Base-by-base conservation (phyloP, 1,140 invertebrate species). In the Aphaenogaster rudis region DNA sequence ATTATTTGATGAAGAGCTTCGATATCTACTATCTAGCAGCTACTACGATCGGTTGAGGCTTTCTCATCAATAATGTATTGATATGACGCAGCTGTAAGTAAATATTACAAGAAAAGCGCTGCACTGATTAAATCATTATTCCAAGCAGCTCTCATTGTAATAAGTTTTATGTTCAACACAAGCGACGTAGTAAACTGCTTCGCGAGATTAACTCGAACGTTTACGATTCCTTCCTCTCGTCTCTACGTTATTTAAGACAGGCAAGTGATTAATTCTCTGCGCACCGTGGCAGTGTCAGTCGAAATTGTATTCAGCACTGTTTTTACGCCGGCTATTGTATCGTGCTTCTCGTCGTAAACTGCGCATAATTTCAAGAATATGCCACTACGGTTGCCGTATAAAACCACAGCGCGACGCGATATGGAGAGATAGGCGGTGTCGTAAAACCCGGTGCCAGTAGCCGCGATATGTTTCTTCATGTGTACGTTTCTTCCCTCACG, bases 361-460 rank as follows among this genome's bases (percentile, higher is more conserved):
- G 71, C 79, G 79, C 72, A 71, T 89, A 89, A 89, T 89, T 89
- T 76, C 48, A 57, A 59, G 72, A 88, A 89, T 85, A 88, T 42
- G 63, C 63, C 33, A n/a, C n/a, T 39, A n/a, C n/a, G 1, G 33
- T 21, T 42, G 45, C 13, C 50, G 7, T n/a, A 21, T 64, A 74
- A 67, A 81, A 81, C 64, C 36, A n/a, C 17, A 21, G 39, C 54
- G 42, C 57, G 17, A n/a, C 59, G 39, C 59, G 52, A 88, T 89
- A 86, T 66, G 81, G 48, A 28, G 66, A 88, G 81, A 88, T 86
- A 74, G 81, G 50, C 50, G 13, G 21, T 74, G 28, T 57, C 59
- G 48, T 90, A 86, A 90, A 88, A 86, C 66, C 21, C 67, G 9
- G 21, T 63, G 50, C 57, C 50, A 36, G 54, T 66, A 77, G 1